Evolutionary conservation across 2,797 vertebrate genomes (phyloP).

Genomic region (Rhabdophis nuchalis): DNA sequence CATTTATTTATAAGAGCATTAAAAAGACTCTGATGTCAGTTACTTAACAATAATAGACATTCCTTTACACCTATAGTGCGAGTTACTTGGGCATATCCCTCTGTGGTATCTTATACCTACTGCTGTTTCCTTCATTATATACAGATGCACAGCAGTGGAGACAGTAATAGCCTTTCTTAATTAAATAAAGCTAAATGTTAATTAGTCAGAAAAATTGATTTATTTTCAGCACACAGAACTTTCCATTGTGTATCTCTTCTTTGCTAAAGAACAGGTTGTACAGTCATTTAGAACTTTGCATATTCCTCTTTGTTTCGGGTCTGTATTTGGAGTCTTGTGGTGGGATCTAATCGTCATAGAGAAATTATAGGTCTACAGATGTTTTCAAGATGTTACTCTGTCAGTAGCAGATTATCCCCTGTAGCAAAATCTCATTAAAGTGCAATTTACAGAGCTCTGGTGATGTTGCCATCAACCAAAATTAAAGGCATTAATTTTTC

Average conservation of each 20-base stretch:
- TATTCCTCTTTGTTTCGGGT: constrained; percentile 82
- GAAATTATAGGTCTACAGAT: constrained; percentile 99
- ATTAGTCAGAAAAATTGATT: constrained; percentile 80
- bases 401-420: constrained; percentile 99
- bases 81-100: constrained; percentile 76
- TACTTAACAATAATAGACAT: constrained; percentile 81
- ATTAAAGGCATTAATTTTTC: constrained; percentile 99
- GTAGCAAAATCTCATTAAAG: constrained; percentile 99
- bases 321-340: constrained; percentile 84
- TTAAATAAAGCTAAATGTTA: constrained; percentile 83
- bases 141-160: constrained; percentile 80
- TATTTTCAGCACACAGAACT: constrained; percentile 73
- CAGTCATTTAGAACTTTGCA: constrained; percentile 78
- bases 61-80: constrained; percentile 75
- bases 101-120: constrained; percentile 79
- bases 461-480: constrained; percentile 99
- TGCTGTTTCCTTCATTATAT: constrained; percentile 81
- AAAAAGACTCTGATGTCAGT: constrained; percentile 77
- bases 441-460: constrained; percentile 99
- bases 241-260: constrained; percentile 63
- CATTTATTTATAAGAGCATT: constrained; percentile 80
- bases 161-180: constrained; percentile 81
- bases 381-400: constrained; percentile 99
- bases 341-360: constrained; percentile 91
- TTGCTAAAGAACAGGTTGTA: constrained; percentile 75